phyloP scores from a whole-genome alignment of 2,113 vertebrate genomes.

The Chaenocephalus aceratus region DNA sequence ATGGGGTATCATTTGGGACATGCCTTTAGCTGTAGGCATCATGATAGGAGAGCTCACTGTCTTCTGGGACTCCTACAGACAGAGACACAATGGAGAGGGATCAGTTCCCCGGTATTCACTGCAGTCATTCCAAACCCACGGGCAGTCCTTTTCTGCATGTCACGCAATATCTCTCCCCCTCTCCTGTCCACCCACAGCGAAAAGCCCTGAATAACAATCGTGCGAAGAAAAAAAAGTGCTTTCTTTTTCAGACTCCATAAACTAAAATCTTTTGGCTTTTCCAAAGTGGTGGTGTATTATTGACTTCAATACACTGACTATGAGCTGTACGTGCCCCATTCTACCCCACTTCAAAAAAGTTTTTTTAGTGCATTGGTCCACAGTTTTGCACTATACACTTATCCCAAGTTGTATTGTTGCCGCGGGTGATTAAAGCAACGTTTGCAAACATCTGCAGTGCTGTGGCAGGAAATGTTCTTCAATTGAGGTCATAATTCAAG shows the following conservation, averaged over 20 bases:
- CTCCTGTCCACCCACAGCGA: too few species aligned
- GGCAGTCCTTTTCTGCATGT: too few species aligned
- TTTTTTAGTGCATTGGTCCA: not conserved
- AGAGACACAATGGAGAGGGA: slow-evolving; percentile 34
- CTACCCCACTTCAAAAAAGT: too few species aligned
- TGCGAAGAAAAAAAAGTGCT: too few species aligned
- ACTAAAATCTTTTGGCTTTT: too few species aligned
- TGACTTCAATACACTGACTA: too few species aligned
- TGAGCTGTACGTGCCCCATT: too few species aligned
- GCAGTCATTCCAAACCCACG: not conserved
- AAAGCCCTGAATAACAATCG: too few species aligned
- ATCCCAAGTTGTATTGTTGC: not conserved
- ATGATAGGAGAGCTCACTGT: slow-evolving; percentile 45
- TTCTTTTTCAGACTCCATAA: too few species aligned
- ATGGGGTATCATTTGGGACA: slow-evolving; percentile 84
- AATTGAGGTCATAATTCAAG: not conserved
- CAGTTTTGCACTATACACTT: not conserved
- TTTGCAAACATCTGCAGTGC: not conserved
- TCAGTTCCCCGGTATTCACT: slow-evolving; percentile 31
- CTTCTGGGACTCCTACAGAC: slow-evolving; percentile 31
- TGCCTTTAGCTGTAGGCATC: slow-evolving; percentile 72
- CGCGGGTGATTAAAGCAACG: not conserved
- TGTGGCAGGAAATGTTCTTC: not conserved
- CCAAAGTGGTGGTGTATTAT: too few species aligned
- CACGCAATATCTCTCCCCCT: too few species aligned